Base-by-base conservation (phyloP, 1,140 invertebrate species). In the Meloidogyne chitwoodi region DNA sequence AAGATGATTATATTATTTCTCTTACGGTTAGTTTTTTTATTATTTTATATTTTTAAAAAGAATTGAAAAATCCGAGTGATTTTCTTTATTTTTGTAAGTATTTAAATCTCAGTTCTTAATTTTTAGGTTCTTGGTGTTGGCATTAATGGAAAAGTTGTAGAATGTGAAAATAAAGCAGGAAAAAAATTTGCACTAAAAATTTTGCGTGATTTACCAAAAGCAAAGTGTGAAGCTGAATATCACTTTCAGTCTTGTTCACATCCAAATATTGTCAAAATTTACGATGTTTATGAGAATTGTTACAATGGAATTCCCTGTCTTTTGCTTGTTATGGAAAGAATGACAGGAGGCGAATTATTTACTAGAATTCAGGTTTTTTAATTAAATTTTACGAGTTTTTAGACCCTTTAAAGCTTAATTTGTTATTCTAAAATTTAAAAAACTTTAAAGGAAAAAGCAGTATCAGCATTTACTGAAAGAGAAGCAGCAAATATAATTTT, bases 251-350 rank as follows among this genome's bases (percentile, higher is more conserved):
- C 93, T 0, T 93, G 92, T 79, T 92, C 92, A 29, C 96, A 94
- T 87, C 91, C 91, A 81, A 93, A 98, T 88, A 96, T 98, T 86
- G 96, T 99, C 1, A 92, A 91, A 81, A 93, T 95, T 64, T 92
- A 93, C 81, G 95, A 98, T 90, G 94, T 98, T 24, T 99, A 95
- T 89, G 94, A 98, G 89, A 98, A 98, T 88, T 91, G 91, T 12
- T 95, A 96, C 86, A 92, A 91, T 80, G 93, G 92, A 3, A 92
- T 93, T 77, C 92, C 93, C 85, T 98, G 95, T 89, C 89, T 99
- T 6, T 90, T 98, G 11, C 93, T 99, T 56, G 92, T 99, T 11
- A 98, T 99, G 96, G 96, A 98, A 91, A 96, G 93, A 86, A 98
- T 98, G 95, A 93, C 94, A 87, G 95, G 95, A 64, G 95, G 95